Evolutionary conservation across 2,113 vertebrate genomes (phyloP).

Genomic region (Myotis brandtii): DNA sequence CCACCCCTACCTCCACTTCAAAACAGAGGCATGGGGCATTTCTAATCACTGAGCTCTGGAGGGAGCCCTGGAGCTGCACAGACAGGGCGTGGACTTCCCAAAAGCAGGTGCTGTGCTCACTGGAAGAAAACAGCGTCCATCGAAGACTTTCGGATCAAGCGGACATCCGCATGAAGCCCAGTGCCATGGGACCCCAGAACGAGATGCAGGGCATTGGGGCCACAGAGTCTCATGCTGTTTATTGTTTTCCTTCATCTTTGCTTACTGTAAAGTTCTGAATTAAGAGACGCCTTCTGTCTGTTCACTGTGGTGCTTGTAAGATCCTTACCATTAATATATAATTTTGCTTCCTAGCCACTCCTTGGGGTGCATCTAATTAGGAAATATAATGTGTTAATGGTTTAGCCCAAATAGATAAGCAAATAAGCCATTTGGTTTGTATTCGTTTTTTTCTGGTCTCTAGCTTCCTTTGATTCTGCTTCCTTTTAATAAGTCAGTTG

Average conservation of each 20-base stretch:
- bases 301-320: background rate
- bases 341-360: background rate
- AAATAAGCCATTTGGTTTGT: background rate
- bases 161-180: fast-evolving
- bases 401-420: background rate
- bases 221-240: background rate
- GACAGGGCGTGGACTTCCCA: background rate
- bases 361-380: background rate
- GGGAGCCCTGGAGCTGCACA: background rate
- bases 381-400: background rate
- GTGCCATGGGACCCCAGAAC: background rate
- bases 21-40: background rate
- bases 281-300: background rate
- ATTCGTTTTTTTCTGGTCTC: background rate
- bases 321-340: no score
- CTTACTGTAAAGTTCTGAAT: background rate
- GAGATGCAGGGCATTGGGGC: background rate
- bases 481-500: background rate
- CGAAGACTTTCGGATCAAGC: background rate
- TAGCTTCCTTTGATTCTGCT: background rate
- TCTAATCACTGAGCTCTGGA: background rate
- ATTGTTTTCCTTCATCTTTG: background rate
- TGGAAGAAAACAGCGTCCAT: background rate
- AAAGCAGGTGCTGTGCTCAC: background rate
- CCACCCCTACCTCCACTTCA: background rate